A percentile compares a stretch with the other conserved stretches of the same genome.
Evolutionary conservation across 92 coral and sea anemone species (phyloP).

Genomic region (Paragorgia papillata): DNA sequence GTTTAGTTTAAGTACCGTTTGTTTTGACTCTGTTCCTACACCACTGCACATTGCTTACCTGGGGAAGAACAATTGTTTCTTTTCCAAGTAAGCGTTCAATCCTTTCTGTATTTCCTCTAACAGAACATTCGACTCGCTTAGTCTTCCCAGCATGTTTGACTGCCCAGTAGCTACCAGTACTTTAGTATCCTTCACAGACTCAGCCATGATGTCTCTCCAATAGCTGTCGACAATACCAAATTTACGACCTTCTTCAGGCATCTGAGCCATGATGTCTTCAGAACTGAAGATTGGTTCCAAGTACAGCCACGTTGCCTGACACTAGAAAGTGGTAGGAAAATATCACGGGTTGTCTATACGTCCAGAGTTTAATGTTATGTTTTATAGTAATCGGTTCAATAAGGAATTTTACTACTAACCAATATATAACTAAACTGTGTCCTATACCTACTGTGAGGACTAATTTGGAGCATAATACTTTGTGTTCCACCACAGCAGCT

Average conservation of each 20-base stretch:
- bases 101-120: conserved; percentile 99
- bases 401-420: no score
- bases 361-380: background rate
- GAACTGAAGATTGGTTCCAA: conserved; percentile 97
- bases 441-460: no score
- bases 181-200: conserved; percentile 94
- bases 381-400: no score
- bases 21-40: no score
- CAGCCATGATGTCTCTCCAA: conserved; percentile 98
- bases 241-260: conserved; percentile 98
- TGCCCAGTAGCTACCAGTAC: conserved; percentile 91
- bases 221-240: conserved; percentile 99
- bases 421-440: no score
- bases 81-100: conserved; percentile 94
- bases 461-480: no score
- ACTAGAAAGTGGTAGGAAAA: conserved; percentile 56
- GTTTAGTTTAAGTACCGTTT: no score
- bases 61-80: conserved; percentile 97
- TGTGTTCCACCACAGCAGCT: no score
- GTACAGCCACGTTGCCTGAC: conserved; percentile 98
- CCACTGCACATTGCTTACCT: no score
- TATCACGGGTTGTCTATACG: background rate
- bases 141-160: conserved; percentile 94
- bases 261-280: conserved; percentile 99
- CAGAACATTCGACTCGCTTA: conserved; percentile 89